Percentiles rank a stretch among this genome's conserved stretches.
Conservation (phyloP, 2,888 invertebrate genomes). For the Cordilura impudica region DNA sequence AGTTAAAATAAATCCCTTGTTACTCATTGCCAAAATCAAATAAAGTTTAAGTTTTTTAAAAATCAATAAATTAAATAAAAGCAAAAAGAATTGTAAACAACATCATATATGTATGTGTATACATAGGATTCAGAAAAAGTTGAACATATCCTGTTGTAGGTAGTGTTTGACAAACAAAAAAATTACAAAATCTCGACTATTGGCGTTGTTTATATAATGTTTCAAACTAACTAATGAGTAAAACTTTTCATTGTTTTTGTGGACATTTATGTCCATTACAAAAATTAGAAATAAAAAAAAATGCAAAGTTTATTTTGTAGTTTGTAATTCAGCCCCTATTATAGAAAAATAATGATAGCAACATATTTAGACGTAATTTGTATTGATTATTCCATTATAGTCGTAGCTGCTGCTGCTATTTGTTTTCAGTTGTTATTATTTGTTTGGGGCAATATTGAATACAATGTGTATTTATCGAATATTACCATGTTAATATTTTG, state of each 20-base stretch:
- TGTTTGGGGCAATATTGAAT: not conserved
- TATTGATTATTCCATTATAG: not conserved
- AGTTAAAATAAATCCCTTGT: not conserved
- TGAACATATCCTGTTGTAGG: not conserved
- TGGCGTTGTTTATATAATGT: not conserved
- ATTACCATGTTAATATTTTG: not conserved
- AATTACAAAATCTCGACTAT: not conserved
- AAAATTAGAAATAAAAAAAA: constrained; percentile 1
- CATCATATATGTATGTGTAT: not conserved
- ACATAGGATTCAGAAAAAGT: too few species aligned
- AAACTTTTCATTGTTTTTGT: constrained; percentile 9
- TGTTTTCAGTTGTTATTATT: constrained; percentile 5
- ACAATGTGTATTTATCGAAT: not conserved
- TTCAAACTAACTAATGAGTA: constrained; percentile 34
- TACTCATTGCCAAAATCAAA: not conserved
- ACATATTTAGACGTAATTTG: constrained; percentile 29
- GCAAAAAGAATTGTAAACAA: not conserved
- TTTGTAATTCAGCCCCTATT: not conserved
- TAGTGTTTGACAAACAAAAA: not conserved
- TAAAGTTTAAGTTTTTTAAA: not conserved
- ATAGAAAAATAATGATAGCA: not conserved
- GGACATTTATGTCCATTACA: constrained; percentile 35
- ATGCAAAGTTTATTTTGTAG: not conserved
- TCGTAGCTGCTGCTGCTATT: constrained; percentile 1
- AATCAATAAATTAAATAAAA: constrained; percentile 23